phyloP scores from a whole-genome alignment of 2,888 invertebrate species.

The Ceriagrion tenellum region DNA sequence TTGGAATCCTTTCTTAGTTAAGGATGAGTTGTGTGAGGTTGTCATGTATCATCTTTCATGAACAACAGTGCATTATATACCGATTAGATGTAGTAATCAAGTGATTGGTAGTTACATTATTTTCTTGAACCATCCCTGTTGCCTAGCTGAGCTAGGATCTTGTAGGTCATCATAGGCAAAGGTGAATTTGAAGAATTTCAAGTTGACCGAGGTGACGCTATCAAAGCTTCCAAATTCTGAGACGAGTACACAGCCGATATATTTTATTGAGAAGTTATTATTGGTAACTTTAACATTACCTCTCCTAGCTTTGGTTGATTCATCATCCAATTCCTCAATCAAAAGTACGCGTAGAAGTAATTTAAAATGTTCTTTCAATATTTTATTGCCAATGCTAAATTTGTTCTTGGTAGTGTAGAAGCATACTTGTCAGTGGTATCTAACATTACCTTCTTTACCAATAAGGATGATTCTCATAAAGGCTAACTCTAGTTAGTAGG shows the following conservation, averaged over 20 bases:
- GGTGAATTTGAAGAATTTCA: conserved; percentile 19
- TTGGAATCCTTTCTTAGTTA: conserved; percentile 37
- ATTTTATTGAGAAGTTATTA: not conserved
- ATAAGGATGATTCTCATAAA: not conserved
- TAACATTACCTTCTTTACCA: conserved; percentile 1
- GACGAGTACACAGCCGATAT: not conserved
- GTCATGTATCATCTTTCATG: conserved; percentile 47
- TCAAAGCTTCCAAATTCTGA: conserved; percentile 22
- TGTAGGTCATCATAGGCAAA: not conserved
- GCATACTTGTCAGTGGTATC: conserved; percentile 10
- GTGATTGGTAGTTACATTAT: conserved; percentile 55
- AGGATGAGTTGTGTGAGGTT: conserved; percentile 40
- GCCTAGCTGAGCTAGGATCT: conserved; percentile 59
- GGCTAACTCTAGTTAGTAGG: not conserved
- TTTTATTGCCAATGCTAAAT: not conserved
- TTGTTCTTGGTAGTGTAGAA: not conserved
- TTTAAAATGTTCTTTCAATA: not conserved
- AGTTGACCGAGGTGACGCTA: not conserved
- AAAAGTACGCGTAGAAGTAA: not conserved
- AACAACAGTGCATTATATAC: conserved; percentile 61
- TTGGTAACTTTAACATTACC: conserved; percentile 22
- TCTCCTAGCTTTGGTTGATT: conserved; percentile 1
- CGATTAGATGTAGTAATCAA: conserved; percentile 33
- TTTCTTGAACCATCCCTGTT: conserved; percentile 55
- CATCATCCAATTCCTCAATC: conserved; percentile 14